These are phyloP conservation scores for Apotomis betuletana DNA, from an alignment of 2,888 invertebrate genomes.

Conservation along the genomic window DNA sequence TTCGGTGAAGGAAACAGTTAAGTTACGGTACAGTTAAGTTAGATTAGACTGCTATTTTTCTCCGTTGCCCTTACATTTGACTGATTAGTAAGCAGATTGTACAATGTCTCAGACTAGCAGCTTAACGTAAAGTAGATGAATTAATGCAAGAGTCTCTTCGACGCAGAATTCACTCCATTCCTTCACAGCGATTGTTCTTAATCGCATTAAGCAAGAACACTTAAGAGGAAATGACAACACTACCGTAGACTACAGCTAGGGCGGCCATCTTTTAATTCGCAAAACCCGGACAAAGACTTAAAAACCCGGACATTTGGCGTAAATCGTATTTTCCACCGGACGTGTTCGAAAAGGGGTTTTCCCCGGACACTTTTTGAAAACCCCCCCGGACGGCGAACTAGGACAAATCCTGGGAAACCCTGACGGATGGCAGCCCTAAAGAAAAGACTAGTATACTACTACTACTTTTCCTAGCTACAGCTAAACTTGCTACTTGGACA, in stretches of 20 bases:
- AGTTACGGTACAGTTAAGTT: too few relatives aligned
- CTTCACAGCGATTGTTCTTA: conserved; percentile 32
- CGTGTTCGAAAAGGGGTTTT: too few relatives aligned
- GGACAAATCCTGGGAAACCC: too few relatives aligned
- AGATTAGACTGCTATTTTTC: neutral
- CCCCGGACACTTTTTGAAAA: too few relatives aligned
- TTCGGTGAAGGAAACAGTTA: neutral
- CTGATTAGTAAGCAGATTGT: conserved; percentile 2
- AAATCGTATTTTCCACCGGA: too few relatives aligned
- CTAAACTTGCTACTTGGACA: conserved; percentile 4
- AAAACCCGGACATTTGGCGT: too few relatives aligned
- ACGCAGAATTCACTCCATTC: conserved; percentile 21
- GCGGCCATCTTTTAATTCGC: too few relatives aligned
- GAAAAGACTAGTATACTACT: too few relatives aligned
- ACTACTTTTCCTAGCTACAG: too few relatives aligned
- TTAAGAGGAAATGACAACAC: conserved; percentile 37
- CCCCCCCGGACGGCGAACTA: too few relatives aligned
- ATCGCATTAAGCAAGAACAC: conserved; percentile 38
- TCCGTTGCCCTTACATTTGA: neutral
- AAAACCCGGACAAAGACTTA: too few relatives aligned
- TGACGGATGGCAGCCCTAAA: too few relatives aligned
- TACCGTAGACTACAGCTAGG: conserved; percentile 10
- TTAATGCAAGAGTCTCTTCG: conserved; percentile 26
- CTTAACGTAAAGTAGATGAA: conserved; percentile 6
- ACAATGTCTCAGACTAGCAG: conserved; percentile 2